Evolutionary conservation across 2,797 vertebrate genomes (phyloP).

Genomic region (Bradypodion pumilum): DNA sequence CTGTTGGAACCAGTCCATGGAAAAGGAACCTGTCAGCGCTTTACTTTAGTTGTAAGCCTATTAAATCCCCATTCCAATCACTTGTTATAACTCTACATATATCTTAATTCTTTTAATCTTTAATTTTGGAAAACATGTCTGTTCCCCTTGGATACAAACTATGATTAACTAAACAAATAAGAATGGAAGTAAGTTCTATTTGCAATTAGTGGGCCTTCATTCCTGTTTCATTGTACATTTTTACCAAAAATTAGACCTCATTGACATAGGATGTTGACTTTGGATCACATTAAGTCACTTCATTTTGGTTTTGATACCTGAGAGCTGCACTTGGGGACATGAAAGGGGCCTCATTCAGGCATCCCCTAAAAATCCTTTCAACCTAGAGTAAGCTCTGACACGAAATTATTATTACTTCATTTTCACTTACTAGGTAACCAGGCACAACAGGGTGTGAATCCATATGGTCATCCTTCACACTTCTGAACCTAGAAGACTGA

Average conservation of each 20-base stretch:
- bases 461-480: slow-evolving; percentile 69
- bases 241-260: background rate
- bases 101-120: no score
- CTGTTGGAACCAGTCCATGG: no score
- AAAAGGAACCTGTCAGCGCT: background rate
- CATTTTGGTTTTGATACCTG: no score
- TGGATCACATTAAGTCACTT: background rate
- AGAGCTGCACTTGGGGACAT: no score
- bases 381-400: no score
- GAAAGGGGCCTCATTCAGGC: no score
- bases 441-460: slow-evolving; percentile 73
- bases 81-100: background rate
- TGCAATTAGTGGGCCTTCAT: background rate
- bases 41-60: background rate
- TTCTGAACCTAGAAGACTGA: slow-evolving; percentile 62
- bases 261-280: background rate
- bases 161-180: background rate
- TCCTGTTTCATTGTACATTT: background rate
- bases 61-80: background rate
- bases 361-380: no score
- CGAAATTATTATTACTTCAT: no score
- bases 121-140: background rate
- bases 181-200: background rate
- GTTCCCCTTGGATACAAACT: background rate
- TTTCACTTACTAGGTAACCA: slow-evolving; percentile 72